phyloP scores from a whole-genome alignment of 1,140 invertebrate species.

The Lineus longissimus region DNA sequence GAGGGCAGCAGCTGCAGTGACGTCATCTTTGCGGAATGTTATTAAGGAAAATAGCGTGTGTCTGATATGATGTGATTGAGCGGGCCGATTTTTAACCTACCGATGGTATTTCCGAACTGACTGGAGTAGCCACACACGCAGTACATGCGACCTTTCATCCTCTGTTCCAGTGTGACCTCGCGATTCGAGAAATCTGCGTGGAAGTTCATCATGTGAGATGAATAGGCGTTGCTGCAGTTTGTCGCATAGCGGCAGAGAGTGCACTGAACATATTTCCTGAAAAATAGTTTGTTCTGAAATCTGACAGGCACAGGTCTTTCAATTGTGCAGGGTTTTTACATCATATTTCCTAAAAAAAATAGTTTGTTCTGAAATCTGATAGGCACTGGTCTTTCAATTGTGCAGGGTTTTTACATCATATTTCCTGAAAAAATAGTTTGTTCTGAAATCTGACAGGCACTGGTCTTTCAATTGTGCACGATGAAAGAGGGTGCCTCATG shows the following conservation, averaged over 20 bases:
- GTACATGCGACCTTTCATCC: constrained; percentile 29
- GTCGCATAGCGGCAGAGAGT: constrained; percentile 52
- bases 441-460: no score
- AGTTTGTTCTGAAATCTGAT: no score
- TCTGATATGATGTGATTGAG: background rate
- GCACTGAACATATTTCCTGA: constrained; percentile 49
- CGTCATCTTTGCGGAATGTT: no score
- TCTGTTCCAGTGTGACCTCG: constrained; percentile 34
- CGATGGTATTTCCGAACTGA: constrained; percentile 43
- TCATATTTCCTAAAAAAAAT: constrained; percentile 43
- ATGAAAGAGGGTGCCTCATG: no score
- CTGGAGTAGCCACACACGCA: constrained; percentile 45
- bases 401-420: no score
- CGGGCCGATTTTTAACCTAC: constrained; percentile 24
- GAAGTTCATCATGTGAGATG: constrained; percentile 50
- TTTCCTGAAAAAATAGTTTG: constrained; percentile 36
- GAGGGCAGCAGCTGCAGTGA: no score
- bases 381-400: no score
- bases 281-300: constrained; percentile 21
- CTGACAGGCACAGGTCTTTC: no score
- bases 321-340: no score
- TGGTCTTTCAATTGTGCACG: no score
- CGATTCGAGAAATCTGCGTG: constrained; percentile 39
- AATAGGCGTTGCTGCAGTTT: constrained; percentile 45
- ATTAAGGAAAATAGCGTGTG: background rate